Percentiles rank a stretch among this genome's conserved stretches.
phyloP scores from a whole-genome alignment of 2,113 vertebrate genomes.

The Clinocottus analis region DNA sequence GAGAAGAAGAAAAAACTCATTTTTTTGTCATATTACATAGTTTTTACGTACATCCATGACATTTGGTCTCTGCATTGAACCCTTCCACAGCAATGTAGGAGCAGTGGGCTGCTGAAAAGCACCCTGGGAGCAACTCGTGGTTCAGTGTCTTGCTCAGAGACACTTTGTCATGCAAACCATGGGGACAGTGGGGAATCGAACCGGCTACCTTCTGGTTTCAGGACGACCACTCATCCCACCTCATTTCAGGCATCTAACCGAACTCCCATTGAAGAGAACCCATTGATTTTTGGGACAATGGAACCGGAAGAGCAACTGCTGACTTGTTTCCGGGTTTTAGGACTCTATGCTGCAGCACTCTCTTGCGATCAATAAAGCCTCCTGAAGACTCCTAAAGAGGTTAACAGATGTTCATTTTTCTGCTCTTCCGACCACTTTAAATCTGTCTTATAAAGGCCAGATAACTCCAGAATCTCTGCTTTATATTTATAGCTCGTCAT shows the following conservation, averaged over 20 bases:
- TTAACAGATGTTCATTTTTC: not conserved
- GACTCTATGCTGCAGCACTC: not conserved
- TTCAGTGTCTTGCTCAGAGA: too few species aligned
- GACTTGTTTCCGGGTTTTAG: not conserved
- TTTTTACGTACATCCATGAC: too few species aligned
- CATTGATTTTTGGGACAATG: not conserved
- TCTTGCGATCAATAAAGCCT: not conserved
- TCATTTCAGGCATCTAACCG: not conserved
- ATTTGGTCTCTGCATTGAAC: too few species aligned
- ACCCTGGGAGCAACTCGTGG: too few species aligned
- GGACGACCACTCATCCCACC: too few species aligned
- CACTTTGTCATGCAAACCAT: too few species aligned
- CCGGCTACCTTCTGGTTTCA: too few species aligned
- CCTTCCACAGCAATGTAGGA: too few species aligned
- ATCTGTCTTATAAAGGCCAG: not conserved
- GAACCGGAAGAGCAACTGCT: not conserved
- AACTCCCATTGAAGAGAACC: not conserved
- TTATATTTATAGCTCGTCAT: constrained; percentile 38
- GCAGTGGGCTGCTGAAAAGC: too few species aligned
- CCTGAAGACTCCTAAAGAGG: not conserved
- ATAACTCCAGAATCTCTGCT: not conserved
- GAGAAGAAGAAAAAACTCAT: too few species aligned
- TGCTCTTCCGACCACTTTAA: not conserved
- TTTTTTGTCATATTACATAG: too few species aligned
- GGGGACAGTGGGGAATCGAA: too few species aligned